Conservation (phyloP, 1,140 invertebrate species). For the Pristionchus pacificus region DNA sequence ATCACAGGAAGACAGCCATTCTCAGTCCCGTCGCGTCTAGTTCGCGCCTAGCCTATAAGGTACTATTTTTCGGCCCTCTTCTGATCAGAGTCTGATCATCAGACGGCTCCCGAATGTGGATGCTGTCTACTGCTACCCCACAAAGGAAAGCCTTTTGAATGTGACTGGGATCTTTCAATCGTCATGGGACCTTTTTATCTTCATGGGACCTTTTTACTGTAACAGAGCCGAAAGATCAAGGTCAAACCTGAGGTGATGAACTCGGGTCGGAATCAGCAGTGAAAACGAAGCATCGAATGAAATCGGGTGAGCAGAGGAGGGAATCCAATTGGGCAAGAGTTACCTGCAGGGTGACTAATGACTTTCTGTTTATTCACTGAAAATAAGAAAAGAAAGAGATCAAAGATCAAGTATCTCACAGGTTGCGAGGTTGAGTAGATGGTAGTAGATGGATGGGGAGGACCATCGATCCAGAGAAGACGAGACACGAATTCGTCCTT, state of each 20-base stretch:
- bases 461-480: constrained; percentile 18
- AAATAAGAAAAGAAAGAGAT: not conserved
- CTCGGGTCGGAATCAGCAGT: constrained; percentile 83
- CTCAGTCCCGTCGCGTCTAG: no score
- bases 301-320: constrained; percentile 84
- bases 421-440: constrained; percentile 31
- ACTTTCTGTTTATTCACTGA: constrained; percentile 64
- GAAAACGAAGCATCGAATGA: constrained; percentile 85
- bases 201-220: no score
- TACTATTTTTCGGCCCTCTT: no score
- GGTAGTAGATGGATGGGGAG: constrained; percentile 7
- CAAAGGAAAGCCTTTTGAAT: no score
- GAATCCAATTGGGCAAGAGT: constrained; percentile 89
- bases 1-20: no score
- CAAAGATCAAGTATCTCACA: not conserved
- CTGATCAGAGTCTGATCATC: no score
- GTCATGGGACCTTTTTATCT: no score
- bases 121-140: no score
- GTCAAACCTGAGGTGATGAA: constrained; percentile 5
- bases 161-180: no score
- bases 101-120: no score
- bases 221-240: no score
- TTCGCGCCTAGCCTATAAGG: no score
- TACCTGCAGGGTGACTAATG: constrained; percentile 67
- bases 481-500: constrained; percentile 15